Percentiles rank a stretch among this genome's conserved stretches.
Evolutionary conservation across 2,113 vertebrate species (phyloP).

Genomic region (Hemiscyllium ocellatum): DNA sequence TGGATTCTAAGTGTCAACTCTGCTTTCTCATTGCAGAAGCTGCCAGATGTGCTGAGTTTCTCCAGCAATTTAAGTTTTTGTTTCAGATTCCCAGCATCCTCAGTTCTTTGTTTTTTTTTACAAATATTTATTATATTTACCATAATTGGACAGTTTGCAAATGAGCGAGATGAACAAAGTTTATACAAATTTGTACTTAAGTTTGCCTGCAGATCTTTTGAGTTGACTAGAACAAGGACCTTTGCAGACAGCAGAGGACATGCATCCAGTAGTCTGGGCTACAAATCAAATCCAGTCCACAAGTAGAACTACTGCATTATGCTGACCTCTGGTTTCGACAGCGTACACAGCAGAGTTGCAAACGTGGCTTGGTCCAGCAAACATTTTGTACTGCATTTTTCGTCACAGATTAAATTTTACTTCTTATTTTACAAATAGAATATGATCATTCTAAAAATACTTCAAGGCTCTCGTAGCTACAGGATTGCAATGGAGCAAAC

Average conservation of each 20-base stretch:
- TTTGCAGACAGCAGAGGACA: not conserved
- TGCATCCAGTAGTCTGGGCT: not conserved
- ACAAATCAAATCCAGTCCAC: not conserved
- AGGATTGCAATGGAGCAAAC: not conserved
- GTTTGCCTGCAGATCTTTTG: not conserved
- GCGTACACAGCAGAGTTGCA: not conserved
- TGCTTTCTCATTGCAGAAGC: too few relatives aligned
- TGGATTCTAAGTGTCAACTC: too few relatives aligned
- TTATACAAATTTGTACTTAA: too few relatives aligned
- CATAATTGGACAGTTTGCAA: too few relatives aligned
- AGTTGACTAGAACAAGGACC: not conserved
- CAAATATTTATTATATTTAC: too few relatives aligned
- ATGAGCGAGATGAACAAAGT: too few relatives aligned
- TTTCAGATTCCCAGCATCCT: too few relatives aligned
- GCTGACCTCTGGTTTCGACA: not conserved
- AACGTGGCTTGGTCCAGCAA: not conserved
- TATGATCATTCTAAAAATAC: not conserved
- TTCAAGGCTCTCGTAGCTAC: not conserved
- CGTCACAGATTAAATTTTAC: not conserved
- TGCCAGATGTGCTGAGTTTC: too few relatives aligned
- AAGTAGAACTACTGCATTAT: not conserved
- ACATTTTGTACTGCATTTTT: not conserved
- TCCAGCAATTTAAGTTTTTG: too few relatives aligned
- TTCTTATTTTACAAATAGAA: not conserved
- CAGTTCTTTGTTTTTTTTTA: too few relatives aligned